Evolutionary conservation across 2,113 vertebrate genomes (phyloP).

Genomic region (Cervus canadensis): DNA sequence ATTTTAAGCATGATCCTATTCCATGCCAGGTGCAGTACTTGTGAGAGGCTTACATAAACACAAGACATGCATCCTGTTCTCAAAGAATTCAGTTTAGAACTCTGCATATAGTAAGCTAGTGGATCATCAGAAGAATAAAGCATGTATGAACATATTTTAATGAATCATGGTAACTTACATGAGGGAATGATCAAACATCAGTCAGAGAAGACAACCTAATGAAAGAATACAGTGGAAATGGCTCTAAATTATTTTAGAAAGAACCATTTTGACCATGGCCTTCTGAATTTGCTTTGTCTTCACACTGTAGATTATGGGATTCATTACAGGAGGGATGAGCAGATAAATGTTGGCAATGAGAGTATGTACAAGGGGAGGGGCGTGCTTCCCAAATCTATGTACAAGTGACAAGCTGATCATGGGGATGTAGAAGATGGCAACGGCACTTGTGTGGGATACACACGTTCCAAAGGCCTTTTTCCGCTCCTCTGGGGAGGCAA

Average conservation of each 20-base stretch:
- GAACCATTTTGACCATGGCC: conserved; percentile 38
- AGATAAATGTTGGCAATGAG: conserved; percentile 66
- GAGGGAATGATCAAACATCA: neutral
- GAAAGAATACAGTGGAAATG: neutral
- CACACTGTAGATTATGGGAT: conserved; percentile 72
- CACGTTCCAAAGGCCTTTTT: conserved; percentile 65
- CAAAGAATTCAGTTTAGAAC: neutral
- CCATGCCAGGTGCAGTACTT: neutral
- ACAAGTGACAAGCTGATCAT: conserved; percentile 67
- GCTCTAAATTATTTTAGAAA: conserved; percentile 26
- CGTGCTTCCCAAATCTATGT: conserved; percentile 58
- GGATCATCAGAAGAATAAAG: neutral
- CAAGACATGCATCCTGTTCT: neutral
- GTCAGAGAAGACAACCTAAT: neutral
- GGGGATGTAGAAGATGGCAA: conserved; percentile 67
- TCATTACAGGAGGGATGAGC: conserved; percentile 70
- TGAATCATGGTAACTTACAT: neutral
- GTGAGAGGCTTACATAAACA: neutral
- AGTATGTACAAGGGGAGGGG: conserved; percentile 56
- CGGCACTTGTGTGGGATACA: conserved; percentile 62
- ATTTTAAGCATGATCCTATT: neutral
- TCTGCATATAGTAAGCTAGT: neutral
- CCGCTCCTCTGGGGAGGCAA: conserved; percentile 53
- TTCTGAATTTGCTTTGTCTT: conserved; percentile 71
- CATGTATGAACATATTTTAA: neutral